Conservation (phyloP, 2,888 invertebrate genomes). For the Lysandra bellargus region DNA sequence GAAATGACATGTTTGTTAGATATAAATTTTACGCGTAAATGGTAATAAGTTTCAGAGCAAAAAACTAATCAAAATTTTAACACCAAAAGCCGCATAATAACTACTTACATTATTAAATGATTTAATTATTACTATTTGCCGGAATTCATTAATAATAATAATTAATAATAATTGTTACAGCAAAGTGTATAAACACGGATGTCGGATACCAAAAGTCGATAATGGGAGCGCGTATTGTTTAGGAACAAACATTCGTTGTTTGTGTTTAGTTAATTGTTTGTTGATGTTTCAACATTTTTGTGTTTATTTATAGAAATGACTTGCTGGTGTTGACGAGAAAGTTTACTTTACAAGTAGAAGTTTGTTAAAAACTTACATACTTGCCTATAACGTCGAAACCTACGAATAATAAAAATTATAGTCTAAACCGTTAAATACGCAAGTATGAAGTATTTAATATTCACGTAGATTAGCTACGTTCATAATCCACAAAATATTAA, state of each 20-base stretch:
- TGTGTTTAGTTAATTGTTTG: slow-evolving; percentile 9
- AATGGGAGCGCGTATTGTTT: background rate
- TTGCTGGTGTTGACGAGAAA: background rate
- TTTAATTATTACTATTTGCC: background rate
- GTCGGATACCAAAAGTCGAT: slow-evolving; percentile 12
- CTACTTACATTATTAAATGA: background rate
- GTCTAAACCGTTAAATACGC: no score
- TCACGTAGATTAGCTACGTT: no score
- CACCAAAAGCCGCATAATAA: no score
- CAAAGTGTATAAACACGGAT: background rate
- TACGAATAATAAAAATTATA: no score
- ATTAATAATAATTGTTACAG: background rate
- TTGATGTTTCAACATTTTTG: background rate
- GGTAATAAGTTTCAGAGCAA: no score
- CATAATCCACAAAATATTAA: no score
- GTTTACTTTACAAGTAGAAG: background rate
- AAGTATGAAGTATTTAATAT: no score
- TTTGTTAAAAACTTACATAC: background rate
- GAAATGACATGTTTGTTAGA: no score
- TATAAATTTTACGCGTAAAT: no score
- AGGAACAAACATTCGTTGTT: slow-evolving; percentile 5
- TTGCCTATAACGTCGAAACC: no score
- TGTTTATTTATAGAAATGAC: background rate
- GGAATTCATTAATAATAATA: background rate
- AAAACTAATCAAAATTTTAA: no score